Conservation (phyloP, 1,140 invertebrate species). For the Diuraphis noxia region DNA sequence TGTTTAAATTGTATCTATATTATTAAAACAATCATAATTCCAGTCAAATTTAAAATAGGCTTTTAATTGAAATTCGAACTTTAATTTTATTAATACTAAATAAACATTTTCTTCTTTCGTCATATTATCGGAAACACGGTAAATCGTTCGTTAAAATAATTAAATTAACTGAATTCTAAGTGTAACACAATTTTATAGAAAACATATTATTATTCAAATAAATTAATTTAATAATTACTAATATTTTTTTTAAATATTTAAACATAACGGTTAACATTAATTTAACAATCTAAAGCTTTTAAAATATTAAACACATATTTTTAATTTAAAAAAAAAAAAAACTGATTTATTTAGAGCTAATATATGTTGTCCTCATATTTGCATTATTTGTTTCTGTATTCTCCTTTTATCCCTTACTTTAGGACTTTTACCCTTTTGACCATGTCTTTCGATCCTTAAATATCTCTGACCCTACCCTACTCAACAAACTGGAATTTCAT, state of each 20-base stretch:
- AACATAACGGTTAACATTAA: not conserved
- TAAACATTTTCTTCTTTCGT: not conserved
- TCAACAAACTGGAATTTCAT: conserved; percentile 15
- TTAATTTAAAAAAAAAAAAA: not conserved
- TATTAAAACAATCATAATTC: not conserved
- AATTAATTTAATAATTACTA: not conserved
- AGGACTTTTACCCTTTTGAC: not conserved
- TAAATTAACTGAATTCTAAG: not conserved
- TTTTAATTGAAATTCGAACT: not conserved
- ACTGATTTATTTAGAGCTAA: not conserved
- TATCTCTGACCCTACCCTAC: not conserved
- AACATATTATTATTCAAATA: not conserved
- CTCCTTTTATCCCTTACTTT: not conserved
- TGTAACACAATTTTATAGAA: not conserved
- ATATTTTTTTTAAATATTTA: not conserved
- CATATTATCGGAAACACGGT: not conserved
- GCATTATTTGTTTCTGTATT: not conserved
- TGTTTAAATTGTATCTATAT: not conserved
- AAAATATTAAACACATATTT: not conserved
- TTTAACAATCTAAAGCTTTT: not conserved
- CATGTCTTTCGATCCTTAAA: not conserved
- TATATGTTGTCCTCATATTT: not conserved
- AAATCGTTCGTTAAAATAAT: not conserved
- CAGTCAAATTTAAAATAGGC: too few species aligned
- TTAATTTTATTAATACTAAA: not conserved